Base-by-base conservation (phyloP, 2,888 invertebrate species). In the Prosapia bicincta region DNA sequence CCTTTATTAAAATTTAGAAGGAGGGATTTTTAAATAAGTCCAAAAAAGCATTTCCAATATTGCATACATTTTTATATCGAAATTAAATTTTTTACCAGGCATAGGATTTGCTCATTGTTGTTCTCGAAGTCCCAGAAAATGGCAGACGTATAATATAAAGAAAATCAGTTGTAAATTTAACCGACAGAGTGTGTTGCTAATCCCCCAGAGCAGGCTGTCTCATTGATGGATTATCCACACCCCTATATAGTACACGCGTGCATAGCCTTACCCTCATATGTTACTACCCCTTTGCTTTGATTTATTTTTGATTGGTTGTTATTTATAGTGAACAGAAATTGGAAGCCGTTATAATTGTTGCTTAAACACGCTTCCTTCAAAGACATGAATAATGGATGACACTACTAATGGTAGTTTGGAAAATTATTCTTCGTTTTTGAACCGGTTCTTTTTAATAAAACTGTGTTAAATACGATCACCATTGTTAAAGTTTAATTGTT, bases 201-300 rank as follows among this genome's bases (percentile, higher is more conserved):
- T 54, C 54, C 54, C 38, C 72, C n/a, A 15, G 76, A 69, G 76
- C 26, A 67, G 72, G 68, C 72, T 76, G 76, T 76, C 76, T 54
- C 25, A 26, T 66, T 68, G 76, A 76, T 76, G 69, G 76, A 76
- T 76, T 28, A 69, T 25, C 72, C 30, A 24, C 9, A 43, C 76
- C 54, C 20, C 54, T 38, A 38, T 38, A 38, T 9, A 15, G n/a
- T n/a, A n/a, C 54, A 20, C 54, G 20, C 54, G 20, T 54, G 20
- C 54, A n/a, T 20, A 20, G 3, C 54, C 54, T 20, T 54, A 54
- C 54, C 54, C 54, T 20, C 54, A n/a, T 20, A 54, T 20, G 2
- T 20, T 13, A 9, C 54, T 54, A 54, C 54, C 54, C 54, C 54
- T 54, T 54, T 54, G 20, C 54, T 54, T 54, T 54, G 54, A 54